Evolutionary conservation across 1,140 invertebrate genomes (phyloP), one percentile per base, ranked within the genome.

Genomic region (Drosophila malerkotliana): DNA sequence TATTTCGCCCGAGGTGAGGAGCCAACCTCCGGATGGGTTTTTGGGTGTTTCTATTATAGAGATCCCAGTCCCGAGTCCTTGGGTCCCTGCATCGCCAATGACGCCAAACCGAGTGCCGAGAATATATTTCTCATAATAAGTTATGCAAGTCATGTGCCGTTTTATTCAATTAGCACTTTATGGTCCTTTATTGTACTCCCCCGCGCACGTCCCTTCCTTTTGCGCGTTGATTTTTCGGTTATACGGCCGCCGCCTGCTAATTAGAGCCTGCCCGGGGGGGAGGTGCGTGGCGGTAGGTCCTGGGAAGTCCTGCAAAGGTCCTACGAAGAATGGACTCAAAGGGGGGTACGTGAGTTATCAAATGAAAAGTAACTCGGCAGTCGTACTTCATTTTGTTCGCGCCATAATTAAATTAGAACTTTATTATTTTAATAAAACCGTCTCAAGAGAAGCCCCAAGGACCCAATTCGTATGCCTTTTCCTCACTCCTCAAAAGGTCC

Each of bases 91-190:
- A 72, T 72, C 57, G 68, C 68, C 68, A 77, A 79, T 79, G 76
- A 72, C 57, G 47, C 55, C 48, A 26, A 51, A 44, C 32, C 30
- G 39, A 34, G 32, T 44, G 51, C 48, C 24, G 28, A 56, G 30
- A 62, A 51, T 57, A 53, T 72, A 77, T 71, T 68, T 60, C 60
- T 56, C 79, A 76, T 76, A 88, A 88, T 87, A 83, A 87, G 79
- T 88, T 87, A 87, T 87, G 84, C 83, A 88, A 87, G 83, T 87
- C 83, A 87, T 87, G 83, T 87, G 79, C 83, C 84, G 76, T 87
- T 87, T 88, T 87, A 87, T 87, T 87, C 83, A 87, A 87, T 87
- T 87, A 87, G 83, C 83, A 87, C 83, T 87, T 87, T 87, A 87
- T 87, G 83, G 83, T 89, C 83, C 83, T 79, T 87, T 87, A 87